Percentiles rank a stretch among this genome's conserved stretches.
These are phyloP conservation scores for Cantharis flavilabris DNA, from an alignment of 2,888 invertebrate species.

Conservation along the genomic window DNA sequence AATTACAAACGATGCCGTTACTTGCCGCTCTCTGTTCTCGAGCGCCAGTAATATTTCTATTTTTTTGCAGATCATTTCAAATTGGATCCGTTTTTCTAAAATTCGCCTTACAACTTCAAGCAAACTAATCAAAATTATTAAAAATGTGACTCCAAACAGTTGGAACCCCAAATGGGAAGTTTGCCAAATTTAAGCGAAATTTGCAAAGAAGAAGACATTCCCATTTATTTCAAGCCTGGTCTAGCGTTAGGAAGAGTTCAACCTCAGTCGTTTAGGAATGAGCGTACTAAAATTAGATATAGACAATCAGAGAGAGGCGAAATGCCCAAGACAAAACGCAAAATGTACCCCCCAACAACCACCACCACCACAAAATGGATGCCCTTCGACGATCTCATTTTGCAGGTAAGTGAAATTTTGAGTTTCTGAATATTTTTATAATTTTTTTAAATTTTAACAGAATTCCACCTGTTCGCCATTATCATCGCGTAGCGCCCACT, in stretches of 20 bases:
- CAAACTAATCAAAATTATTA: neutral
- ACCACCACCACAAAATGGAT: conserved; percentile 11
- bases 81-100: neutral
- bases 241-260: conserved; percentile 8
- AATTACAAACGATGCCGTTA: neutral
- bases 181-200: conserved; percentile 69
- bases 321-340: conserved; percentile 10
- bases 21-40: neutral
- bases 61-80: neutral
- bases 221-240: conserved; percentile 6
- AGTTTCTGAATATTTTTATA: neutral
- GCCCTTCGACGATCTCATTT: conserved; percentile 26
- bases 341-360: conserved; percentile 4
- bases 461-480: conserved; percentile 18
- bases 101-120: neutral
- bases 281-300: conserved; percentile 19
- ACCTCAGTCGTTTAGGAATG: conserved; percentile 12
- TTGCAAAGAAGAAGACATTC: conserved; percentile 46
- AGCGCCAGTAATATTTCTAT: neutral
- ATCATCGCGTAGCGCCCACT: conserved; percentile 25
- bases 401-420: conserved; percentile 15
- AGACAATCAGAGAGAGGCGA: conserved; percentile 25
- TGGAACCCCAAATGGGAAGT: conserved; percentile 61
- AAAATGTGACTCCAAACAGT: conserved; percentile 8
- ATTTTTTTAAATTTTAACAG: conserved; percentile 3